Evolutionary conservation across 2,888 invertebrate genomes (phyloP).

Genomic region (Metopia argyrocephala): DNA sequence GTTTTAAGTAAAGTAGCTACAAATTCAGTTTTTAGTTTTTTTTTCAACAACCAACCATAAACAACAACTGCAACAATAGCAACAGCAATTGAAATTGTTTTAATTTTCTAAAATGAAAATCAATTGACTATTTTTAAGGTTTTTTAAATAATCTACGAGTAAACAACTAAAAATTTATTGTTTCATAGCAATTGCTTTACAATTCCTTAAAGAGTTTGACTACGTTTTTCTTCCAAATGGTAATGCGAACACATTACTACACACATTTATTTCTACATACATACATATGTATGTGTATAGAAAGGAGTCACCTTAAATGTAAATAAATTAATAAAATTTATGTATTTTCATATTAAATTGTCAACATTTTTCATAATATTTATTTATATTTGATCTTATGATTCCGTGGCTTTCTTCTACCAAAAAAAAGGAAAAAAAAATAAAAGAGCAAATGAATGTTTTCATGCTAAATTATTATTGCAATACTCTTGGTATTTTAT

Average conservation of each 20-base stretch:
- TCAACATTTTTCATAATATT: constrained; percentile 30
- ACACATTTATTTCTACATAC: not conserved
- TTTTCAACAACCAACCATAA: constrained; percentile 11
- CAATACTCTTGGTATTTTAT: too few relatives aligned
- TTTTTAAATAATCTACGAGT: too few relatives aligned
- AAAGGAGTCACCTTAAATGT: constrained; percentile 1
- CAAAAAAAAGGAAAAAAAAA: not conserved
- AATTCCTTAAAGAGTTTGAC: not conserved
- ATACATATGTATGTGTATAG: not conserved
- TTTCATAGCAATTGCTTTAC: constrained; percentile 13
- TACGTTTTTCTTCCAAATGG: not conserved
- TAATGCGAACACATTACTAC: not conserved
- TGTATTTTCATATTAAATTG: constrained; percentile 46
- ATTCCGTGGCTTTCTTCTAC: not conserved
- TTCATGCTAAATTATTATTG: constrained; percentile 54
- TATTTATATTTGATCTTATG: constrained; percentile 8
- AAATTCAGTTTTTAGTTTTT: constrained; percentile 49
- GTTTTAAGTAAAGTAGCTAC: constrained; percentile 9
- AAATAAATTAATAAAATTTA: constrained; percentile 30
- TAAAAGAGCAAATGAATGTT: constrained; percentile 19
- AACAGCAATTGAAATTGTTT: constrained; percentile 27
- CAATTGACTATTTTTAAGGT: constrained; percentile 41
- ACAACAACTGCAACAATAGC: constrained; percentile 1
- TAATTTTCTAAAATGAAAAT: constrained; percentile 4
- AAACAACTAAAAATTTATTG: constrained; percentile 36